Base-by-base conservation (phyloP, 35 echinoderm and acorn worm genomes). In the Diadema setosum region DNA sequence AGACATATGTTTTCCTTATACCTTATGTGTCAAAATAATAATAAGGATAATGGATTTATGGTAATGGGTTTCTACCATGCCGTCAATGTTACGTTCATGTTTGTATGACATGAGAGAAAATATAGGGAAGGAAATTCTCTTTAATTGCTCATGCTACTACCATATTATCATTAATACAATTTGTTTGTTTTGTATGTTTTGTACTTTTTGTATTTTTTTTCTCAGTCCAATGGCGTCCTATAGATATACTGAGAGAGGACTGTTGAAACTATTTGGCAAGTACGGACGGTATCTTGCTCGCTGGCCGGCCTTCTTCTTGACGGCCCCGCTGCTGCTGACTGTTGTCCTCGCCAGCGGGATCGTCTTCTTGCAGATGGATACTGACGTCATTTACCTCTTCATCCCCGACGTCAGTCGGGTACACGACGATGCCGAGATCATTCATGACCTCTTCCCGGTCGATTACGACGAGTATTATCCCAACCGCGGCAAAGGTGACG, bases 201-300 rank as follows among this genome's bases (percentile, higher is more conserved):
- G n/a, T n/a, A n/a, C n/a, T n/a, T n/a, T n/a, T n/a, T n/a, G n/a
- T n/a, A n/a, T n/a, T n/a, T n/a, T n/a, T n/a, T n/a, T n/a, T n/a
- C n/a, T n/a, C n/a, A n/a, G n/a, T n/a, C n/a, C n/a, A n/a, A 90
- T 90, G 88, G 81, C 64, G 21, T 52, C 76, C 58, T 93, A 80
- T 43, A 83, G 93, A 32, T 97, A 56, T 34, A 46, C 93, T 9
- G 75, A 97, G 41, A 50, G 46, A 58, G 15, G 36, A 0, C 78
- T 97, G 21, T 80, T 78, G 27, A 40, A 23, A 15, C 55, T 56
- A 8, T 97, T 97, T 59, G 45, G 86, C 11, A 29, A 32, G 23
- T 86, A 93, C 52, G 94, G 94, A 3, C 37, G 59, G 16, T 74
- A 86, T 17, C 44, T 97, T 45, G 94, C 82, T 20, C 91, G 94